Percentiles rank a stretch among this genome's conserved stretches.
These are phyloP conservation scores for Diuraphis noxia DNA, from an alignment of 1,140 invertebrate genomes.

Conservation along the genomic window DNA sequence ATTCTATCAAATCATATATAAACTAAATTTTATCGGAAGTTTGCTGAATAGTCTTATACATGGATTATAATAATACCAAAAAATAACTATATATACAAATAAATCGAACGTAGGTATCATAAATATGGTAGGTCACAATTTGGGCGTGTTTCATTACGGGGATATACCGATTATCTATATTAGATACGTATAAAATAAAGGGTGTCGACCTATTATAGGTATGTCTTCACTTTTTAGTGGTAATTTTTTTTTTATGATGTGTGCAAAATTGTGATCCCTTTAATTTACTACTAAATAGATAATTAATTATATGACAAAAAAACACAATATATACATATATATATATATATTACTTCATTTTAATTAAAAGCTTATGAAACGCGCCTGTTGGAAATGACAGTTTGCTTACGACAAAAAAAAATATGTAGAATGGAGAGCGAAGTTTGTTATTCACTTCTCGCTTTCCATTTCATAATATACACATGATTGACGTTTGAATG, in stretches of 20 bases:
- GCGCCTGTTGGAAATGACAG: neutral
- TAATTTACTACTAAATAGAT: neutral
- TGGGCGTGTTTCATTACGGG: slow-evolving; percentile 36
- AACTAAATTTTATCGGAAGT: neutral
- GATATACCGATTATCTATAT: slow-evolving; percentile 4
- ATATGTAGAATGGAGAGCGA: neutral
- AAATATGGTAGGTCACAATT: slow-evolving; percentile 26
- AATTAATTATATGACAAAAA: neutral
- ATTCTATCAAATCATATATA: neutral
- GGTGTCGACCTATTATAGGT: neutral
- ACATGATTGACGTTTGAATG: neutral
- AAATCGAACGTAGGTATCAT: neutral
- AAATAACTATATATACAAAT: neutral
- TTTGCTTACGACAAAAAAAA: neutral
- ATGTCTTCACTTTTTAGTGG: neutral
- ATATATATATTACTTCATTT: neutral
- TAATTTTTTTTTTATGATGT: neutral
- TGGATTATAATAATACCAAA: neutral
- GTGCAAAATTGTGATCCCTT: neutral
- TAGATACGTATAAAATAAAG: slow-evolving; percentile 22
- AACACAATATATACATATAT: no score
- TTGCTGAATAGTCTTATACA: neutral
- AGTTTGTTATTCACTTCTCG: neutral
- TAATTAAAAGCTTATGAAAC: neutral
- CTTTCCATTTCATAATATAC: neutral